A percentile compares a stretch with the other conserved stretches of the same genome.
phyloP scores from a whole-genome alignment of 2,113 vertebrate species.

The Rhipidura dahli region DNA sequence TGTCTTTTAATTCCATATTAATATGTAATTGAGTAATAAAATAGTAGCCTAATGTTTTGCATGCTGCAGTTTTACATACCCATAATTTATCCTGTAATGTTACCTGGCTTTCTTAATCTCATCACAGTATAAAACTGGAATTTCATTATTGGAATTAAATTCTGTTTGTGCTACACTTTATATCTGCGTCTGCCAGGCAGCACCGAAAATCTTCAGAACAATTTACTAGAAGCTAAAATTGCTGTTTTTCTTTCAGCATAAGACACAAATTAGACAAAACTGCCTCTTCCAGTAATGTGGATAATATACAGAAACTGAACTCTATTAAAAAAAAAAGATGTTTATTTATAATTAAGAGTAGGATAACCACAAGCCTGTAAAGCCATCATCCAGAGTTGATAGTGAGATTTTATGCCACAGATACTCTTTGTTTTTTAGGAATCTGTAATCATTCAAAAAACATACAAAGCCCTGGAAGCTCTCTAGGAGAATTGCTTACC shows the following conservation, averaged over 20 bases:
- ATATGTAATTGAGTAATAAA: slow-evolving; percentile 56
- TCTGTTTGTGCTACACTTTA: background rate
- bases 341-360: background rate
- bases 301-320: background rate
- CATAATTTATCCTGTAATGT: slow-evolving; percentile 6
- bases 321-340: background rate
- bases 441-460: background rate
- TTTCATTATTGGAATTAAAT: slow-evolving; percentile 19
- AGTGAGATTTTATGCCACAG: background rate
- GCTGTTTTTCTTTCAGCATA: background rate
- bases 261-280: background rate
- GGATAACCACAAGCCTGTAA: background rate
- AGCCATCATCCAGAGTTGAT: background rate
- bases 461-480: background rate
- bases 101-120: slow-evolving; percentile 12
- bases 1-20: slow-evolving; percentile 57
- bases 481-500: background rate
- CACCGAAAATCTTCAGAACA: background rate
- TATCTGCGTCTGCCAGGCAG: background rate
- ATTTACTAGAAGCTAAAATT: background rate
- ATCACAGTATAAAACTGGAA: background rate
- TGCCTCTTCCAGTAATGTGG: background rate
- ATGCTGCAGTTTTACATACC: background rate
- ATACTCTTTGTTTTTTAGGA: background rate
- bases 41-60: background rate